Conservation (phyloP, 1,140 invertebrate genomes). For the Scaptomyza pallida region DNA sequence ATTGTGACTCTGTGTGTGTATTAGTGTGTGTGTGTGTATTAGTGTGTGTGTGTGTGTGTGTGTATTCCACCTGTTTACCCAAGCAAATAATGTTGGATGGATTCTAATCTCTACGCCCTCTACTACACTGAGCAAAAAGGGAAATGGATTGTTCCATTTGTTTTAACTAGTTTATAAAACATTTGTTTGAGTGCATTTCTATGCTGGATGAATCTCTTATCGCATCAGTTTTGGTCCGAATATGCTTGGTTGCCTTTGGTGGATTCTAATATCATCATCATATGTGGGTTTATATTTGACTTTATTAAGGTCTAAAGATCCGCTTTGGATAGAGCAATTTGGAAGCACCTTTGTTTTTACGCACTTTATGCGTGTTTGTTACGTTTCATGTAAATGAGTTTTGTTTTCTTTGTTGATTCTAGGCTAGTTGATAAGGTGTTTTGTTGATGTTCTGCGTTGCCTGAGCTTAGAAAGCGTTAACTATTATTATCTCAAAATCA, state of each 20-base stretch:
- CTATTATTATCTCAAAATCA: no score
- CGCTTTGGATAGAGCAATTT: conserved; percentile 38
- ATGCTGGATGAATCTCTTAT: conserved; percentile 23
- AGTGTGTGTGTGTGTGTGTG: no score
- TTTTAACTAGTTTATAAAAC: no score
- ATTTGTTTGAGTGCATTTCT: conserved; percentile 23
- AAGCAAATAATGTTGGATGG: conserved; percentile 33
- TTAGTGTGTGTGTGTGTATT: not conserved
- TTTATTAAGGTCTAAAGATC: conserved; percentile 40
- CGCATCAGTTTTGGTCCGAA: conserved; percentile 53
- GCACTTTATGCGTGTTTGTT: conserved; percentile 7
- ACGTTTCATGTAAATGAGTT: conserved; percentile 22
- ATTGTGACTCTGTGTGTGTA: conserved; percentile 29
- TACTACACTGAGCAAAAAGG: not conserved
- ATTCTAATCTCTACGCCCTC: conserved; percentile 2
- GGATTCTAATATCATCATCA: conserved; percentile 8
- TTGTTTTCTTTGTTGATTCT: conserved; percentile 21
- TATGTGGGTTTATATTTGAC: conserved; percentile 53
- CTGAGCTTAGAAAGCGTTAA: no score
- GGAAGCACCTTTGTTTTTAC: conserved; percentile 1
- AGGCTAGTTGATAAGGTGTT: conserved; percentile 12
- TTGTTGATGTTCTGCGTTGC: not conserved
- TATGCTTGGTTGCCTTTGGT: conserved; percentile 29
- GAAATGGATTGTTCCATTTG: not conserved
- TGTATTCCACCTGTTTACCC: conserved; percentile 30